Evolutionary conservation across 2,888 invertebrate genomes (phyloP), one percentile per base, ranked within the genome.

Genomic region (Hecatera dysodea): DNA sequence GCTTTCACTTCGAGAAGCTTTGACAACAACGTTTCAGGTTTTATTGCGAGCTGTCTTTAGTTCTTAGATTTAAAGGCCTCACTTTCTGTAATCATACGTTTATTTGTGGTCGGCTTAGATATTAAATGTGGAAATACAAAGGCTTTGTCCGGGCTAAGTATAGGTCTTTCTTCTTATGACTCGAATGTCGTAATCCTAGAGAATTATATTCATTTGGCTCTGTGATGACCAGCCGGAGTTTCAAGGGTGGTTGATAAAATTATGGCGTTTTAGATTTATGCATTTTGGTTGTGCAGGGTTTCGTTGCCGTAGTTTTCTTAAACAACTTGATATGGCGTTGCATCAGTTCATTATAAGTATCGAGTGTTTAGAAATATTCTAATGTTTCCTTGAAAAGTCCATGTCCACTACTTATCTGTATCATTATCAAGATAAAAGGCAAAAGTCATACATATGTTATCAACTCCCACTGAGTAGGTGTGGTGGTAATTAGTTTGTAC

Each of bases 1-100:
- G 66, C 64, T 80, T 80, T 85, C 75, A 64, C 75, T 78, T 80
- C 59, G 68, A 42, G 57, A 56, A 72, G 48, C 65, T 62, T 69
- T 55, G 68, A 44, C 59, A 71, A 72, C 44, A 73, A 66, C 12
- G 33, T 67, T 78, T 72, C 48, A 60, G 57, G 29, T 69, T 84
- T 81, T 82, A 82, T 75, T 75, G 55, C 72, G 67, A 22, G 11
- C 22, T 60, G 57, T 50, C 67, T 72, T 77, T 60, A 63, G 72
- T 55, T 66, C 39, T 72, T 48, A 52, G 56, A 27, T 71, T 81
- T 53, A 48, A 39, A 27, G 22, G 15, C 53, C 46, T 60, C 1
- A 42, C 33, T 65, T 78, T 72, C 67, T 72, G 72, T 71, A 75
- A 55, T 73, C 36, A 68, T 67, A 77, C 42, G 33, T 11, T 56